Evolutionary conservation across 2,888 invertebrate genomes (phyloP), one percentile per base, ranked within the genome.

Genomic region (Pyrrhosoma nymphula): DNA sequence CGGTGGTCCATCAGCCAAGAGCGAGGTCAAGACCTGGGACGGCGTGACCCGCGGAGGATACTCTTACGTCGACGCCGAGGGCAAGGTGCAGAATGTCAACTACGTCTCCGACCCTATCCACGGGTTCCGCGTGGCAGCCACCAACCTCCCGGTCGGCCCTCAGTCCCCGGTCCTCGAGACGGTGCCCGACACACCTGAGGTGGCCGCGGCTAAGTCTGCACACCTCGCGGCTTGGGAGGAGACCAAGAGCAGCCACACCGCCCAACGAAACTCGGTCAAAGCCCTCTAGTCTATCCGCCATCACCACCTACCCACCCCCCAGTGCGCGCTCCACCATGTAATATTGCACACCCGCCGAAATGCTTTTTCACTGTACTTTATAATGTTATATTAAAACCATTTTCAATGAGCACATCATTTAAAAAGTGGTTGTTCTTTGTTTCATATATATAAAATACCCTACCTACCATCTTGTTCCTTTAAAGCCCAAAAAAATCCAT

Each of bases 141-240:
- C 97, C 95, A 97, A 97, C 96, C 96, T 97, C 88, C 97, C 97
- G 14, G 96, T 96, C 60, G 96, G 96, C 39, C 56, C 69, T 2
- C 23, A 23, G 97, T 97, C 26, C 97, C 97, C 12, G 0, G 97
- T 97, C 39, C 97, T 96, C 89, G 97, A 97, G 95, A 96, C 96
- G 95, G 95, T 95, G 55, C 95, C 63, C 26, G 96, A 96, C 95
- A 97, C 97, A 4, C 97, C 97, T 63, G 97, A 97, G 96, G 97
- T 97, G 2, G 97, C 97, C 93, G 97, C 97, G 90, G 98, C 97
- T 95, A 97, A 97, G 96, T 97, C 97, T 89, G 97, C 97, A 75
- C 97, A 97, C 96, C 97, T 97, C 95, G 97, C 97, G 95, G 97
- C 97, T 55, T 97, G 97, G 96, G 97, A 97, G 95, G 97, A 97